phyloP scores from a whole-genome alignment of 2,113 vertebrate genomes.

The Lycaon pictus region DNA sequence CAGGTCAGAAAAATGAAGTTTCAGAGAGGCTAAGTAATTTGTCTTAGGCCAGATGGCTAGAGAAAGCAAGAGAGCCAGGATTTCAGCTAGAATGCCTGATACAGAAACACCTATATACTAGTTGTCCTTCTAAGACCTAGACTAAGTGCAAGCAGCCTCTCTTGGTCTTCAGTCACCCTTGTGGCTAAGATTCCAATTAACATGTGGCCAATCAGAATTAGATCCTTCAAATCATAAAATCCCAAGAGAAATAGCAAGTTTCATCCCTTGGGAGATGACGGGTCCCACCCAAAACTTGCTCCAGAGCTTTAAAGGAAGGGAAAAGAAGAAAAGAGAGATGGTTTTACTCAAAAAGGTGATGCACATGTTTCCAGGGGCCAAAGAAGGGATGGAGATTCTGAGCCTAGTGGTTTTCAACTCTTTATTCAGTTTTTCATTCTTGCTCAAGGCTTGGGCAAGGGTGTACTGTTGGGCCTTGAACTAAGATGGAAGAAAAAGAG shows the following conservation, averaged over 20 bases:
- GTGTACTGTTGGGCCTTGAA: background rate
- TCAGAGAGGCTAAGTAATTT: background rate
- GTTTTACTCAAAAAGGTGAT: constrained; percentile 13
- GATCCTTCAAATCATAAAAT: background rate
- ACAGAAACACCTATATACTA: background rate
- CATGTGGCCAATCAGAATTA: constrained; percentile 51
- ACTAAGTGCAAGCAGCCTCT: background rate
- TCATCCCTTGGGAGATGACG: background rate
- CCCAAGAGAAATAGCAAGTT: constrained; percentile 57
- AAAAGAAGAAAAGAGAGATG: background rate
- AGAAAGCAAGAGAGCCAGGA: background rate
- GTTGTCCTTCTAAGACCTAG: background rate
- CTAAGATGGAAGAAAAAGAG: background rate
- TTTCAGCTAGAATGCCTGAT: background rate
- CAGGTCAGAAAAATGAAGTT: constrained; percentile 2
- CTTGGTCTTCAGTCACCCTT: background rate
- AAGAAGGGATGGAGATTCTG: background rate
- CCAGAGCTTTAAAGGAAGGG: background rate
- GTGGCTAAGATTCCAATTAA: constrained; percentile 62
- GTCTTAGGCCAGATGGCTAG: background rate
- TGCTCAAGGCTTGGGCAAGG: background rate
- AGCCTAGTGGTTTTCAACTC: background rate
- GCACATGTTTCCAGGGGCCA: constrained; percentile 30
- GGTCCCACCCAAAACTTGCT: background rate
- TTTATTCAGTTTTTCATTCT: constrained; percentile 46